Conservation (phyloP, 2,888 invertebrate species). For the Alsophila aescularia region DNA sequence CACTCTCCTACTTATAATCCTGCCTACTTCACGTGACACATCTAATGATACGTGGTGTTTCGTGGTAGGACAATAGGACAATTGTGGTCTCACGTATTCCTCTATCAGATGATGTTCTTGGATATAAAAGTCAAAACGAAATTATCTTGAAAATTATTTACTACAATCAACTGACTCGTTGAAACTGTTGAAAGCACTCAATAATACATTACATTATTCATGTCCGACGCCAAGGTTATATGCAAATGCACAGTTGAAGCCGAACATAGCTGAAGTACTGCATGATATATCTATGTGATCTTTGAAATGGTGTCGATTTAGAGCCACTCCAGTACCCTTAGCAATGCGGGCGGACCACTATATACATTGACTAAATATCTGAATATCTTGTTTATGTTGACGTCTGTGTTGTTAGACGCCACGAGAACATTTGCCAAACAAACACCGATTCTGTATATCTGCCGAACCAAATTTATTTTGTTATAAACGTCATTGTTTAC, state of each 20-base stretch:
- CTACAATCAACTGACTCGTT: constrained; percentile 36
- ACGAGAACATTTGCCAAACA: constrained; percentile 53
- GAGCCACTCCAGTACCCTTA: constrained; percentile 21
- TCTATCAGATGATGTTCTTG: not conserved
- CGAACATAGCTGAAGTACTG: constrained; percentile 29
- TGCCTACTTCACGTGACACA: constrained; percentile 41
- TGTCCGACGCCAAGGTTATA: constrained; percentile 60
- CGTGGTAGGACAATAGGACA: constrained; percentile 27
- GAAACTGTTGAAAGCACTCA: constrained; percentile 64
- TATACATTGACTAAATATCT: constrained; percentile 42
- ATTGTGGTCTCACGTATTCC: constrained; percentile 21
- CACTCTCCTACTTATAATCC: constrained; percentile 51
- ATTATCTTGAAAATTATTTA: constrained; percentile 17
- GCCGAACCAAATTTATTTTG: constrained; percentile 31
- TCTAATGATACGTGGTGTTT: constrained; percentile 30
- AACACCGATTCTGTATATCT: constrained; percentile 28
- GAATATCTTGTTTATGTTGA: constrained; percentile 53
- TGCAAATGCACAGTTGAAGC: constrained; percentile 55
- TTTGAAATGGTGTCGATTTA: constrained; percentile 23
- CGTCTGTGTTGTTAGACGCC: constrained; percentile 48
- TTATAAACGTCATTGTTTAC: constrained; percentile 25
- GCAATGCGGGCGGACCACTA: constrained; percentile 40
- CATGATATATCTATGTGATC: constrained; percentile 39
- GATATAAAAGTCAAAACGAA: not conserved
- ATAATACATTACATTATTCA: constrained; percentile 58